A percentile compares a stretch with the other conserved stretches of the same genome.
Conservation (phyloP, 2,113 vertebrate species). For the Spea bombifrons region DNA sequence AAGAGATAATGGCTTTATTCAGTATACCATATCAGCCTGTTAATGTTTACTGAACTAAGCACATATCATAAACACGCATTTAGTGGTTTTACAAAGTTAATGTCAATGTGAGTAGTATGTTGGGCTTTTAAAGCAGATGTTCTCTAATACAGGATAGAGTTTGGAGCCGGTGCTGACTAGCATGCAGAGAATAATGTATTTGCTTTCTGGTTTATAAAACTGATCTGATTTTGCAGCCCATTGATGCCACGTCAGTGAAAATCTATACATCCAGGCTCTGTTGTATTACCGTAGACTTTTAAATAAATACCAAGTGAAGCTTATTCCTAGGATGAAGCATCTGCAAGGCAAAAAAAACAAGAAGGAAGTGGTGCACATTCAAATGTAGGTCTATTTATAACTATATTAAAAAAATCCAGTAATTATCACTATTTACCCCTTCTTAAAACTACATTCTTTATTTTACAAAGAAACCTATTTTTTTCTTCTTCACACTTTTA, state of each 20-base stretch:
- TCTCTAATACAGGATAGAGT: not conserved
- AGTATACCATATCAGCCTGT: constrained; percentile 1
- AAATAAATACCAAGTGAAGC: not conserved
- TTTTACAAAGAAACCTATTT: too few relatives aligned
- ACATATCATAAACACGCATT: constrained; percentile 27
- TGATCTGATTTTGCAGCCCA: not conserved
- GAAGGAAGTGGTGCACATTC: not conserved
- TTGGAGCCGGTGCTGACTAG: not conserved
- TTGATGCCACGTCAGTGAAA: not conserved
- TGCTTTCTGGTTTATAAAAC: not conserved
- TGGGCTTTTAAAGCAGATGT: not conserved
- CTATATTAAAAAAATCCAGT: not conserved
- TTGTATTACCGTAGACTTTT: not conserved
- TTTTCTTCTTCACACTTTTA: too few relatives aligned
- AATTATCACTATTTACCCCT: not conserved
- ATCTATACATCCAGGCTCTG: not conserved
- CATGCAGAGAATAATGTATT: not conserved
- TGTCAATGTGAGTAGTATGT: not conserved
- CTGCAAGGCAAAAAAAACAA: not conserved
- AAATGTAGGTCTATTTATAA: not conserved
- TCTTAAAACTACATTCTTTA: not conserved
- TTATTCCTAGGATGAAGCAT: not conserved
- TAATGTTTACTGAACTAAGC: constrained; percentile 3
- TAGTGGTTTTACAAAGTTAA: not conserved
- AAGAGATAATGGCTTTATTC: not conserved